Conservation (phyloP, 1,140 invertebrate species). For the Bicyclus anynana region DNA sequence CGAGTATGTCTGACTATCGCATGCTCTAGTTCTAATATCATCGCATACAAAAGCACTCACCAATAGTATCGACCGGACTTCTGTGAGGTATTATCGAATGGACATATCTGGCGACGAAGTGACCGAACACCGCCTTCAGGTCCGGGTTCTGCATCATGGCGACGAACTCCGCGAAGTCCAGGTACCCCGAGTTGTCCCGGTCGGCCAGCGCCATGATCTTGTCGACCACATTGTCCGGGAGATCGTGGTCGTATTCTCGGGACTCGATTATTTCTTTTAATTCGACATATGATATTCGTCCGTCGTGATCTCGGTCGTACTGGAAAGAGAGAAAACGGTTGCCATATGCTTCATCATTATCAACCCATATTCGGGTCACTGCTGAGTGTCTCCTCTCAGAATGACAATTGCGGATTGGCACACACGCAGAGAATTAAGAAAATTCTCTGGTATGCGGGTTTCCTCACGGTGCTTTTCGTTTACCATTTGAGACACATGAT, state of each 20-base stretch:
- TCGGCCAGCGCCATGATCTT: slow-evolving; percentile 85
- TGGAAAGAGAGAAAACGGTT: slow-evolving; percentile 76
- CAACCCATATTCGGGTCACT: no score
- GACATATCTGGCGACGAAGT: slow-evolving; percentile 77
- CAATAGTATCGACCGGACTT: slow-evolving; percentile 64
- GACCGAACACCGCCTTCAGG: slow-evolving; percentile 79
- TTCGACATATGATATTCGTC: slow-evolving; percentile 83
- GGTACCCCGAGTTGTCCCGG: slow-evolving; percentile 83
- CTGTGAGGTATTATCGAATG: slow-evolving; percentile 75
- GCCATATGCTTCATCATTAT: no score
- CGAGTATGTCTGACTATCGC: no score
- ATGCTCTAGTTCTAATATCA: no score
- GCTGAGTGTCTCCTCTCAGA: no score
- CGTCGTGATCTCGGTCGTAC: slow-evolving; percentile 87
- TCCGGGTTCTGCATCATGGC: slow-evolving; percentile 84
- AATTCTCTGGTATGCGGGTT: no score
- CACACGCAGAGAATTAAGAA: no score
- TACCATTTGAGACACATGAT: no score
- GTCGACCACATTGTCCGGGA: slow-evolving; percentile 84
- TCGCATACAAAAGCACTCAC: no score
- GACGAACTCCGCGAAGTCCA: slow-evolving; percentile 89
- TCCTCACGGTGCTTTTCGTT: no score
- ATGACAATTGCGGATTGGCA: no score
- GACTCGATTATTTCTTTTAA: slow-evolving; percentile 82
- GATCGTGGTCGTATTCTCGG: slow-evolving; percentile 81